Evolutionary conservation across 2,113 vertebrate genomes (phyloP), one percentile per base, ranked within the genome.

Genomic region (Rafetus swinhoei): DNA sequence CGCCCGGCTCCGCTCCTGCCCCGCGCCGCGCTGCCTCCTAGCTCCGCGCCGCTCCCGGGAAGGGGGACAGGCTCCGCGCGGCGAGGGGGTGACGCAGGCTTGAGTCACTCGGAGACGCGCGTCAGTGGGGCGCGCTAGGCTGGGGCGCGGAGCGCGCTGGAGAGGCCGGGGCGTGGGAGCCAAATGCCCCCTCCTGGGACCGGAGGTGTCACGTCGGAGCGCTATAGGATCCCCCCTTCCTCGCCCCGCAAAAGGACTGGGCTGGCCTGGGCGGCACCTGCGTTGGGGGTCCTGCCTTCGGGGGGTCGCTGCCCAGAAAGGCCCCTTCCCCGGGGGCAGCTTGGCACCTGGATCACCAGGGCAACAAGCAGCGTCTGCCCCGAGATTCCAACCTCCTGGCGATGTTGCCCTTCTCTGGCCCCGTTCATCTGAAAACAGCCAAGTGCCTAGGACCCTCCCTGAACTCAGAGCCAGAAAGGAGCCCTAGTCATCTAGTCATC

Each of bases 51-150:
- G 22, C 16, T 24, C 10, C 7, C 18, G 76, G 32, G 21, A 25
- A 50, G 50, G 89, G 97, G 6, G 96, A 91, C 92, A 91, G 94
- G 91, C 95, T 94, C 95, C 91, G 94, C 93, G 92, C 96, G 79
- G 95, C 95, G 95, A 93, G 97, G 90, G 93, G 92, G 56, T 98
- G 98, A 98, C 98, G 98, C 97, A 98, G 93, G 97, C 91, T 96
- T 98, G 98, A 98, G 97, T 98, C 98, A 98, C 93, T 87, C 54
- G 82, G 89, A 93, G 96, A 92, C 86, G 96, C 95, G 3, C 97
- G 97, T 98, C 98, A 98, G 29, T 94, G 96, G 77, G n/a, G 92
- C 89, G 89, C 86, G 92, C 79, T 57, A n/a, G n/a, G n/a, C n/a
- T n/a, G n/a, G n/a, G n/a, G n/a, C n/a, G n/a, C n/a, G n/a, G n/a